These are phyloP conservation scores for Sinotaia quadrata DNA, from an alignment of 2,888 invertebrate genomes.

Conservation along the genomic window DNA sequence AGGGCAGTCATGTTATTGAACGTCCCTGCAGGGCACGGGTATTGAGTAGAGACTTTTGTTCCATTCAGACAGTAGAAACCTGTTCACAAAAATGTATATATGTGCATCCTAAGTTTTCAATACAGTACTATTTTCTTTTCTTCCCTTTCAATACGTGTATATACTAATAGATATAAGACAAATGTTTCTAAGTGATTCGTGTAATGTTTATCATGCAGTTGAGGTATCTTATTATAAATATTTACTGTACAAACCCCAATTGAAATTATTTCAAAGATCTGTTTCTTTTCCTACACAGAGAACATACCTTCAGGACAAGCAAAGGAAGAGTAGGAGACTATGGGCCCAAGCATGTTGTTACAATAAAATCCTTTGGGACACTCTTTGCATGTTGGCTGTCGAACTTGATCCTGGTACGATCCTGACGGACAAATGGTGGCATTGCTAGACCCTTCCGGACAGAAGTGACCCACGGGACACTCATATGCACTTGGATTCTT, in stretches of 20 bases:
- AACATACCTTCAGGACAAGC: slow-evolving; percentile 66
- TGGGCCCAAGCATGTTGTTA: slow-evolving; percentile 60
- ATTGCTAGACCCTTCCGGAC: slow-evolving; percentile 53
- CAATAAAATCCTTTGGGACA: slow-evolving; percentile 69
- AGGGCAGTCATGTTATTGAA: slow-evolving; percentile 66
- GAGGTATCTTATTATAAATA: too few species aligned
- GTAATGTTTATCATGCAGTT: too few species aligned
- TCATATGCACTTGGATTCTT: slow-evolving; percentile 52
- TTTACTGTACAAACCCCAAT: too few species aligned
- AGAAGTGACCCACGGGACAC: slow-evolving; percentile 66
- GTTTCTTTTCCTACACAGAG: too few species aligned
- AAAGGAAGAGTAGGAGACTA: slow-evolving; percentile 61
- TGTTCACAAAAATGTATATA: slow-evolving; percentile 18
- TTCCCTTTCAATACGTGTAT: not conserved
- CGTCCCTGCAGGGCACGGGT: slow-evolving; percentile 61
- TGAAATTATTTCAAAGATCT: too few species aligned
- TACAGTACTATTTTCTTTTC: not conserved
- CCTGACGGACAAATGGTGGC: slow-evolving; percentile 63
- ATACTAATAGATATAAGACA: not conserved
- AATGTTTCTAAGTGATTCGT: not conserved
- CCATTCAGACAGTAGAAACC: slow-evolving; percentile 65
- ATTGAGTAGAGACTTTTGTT: slow-evolving; percentile 50
- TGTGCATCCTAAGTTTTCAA: not conserved
- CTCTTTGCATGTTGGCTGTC: slow-evolving; percentile 60
- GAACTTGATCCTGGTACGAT: slow-evolving; percentile 60